phyloP scores from a whole-genome alignment of 2,113 vertebrate species.

The Syngnathus typhle region DNA sequence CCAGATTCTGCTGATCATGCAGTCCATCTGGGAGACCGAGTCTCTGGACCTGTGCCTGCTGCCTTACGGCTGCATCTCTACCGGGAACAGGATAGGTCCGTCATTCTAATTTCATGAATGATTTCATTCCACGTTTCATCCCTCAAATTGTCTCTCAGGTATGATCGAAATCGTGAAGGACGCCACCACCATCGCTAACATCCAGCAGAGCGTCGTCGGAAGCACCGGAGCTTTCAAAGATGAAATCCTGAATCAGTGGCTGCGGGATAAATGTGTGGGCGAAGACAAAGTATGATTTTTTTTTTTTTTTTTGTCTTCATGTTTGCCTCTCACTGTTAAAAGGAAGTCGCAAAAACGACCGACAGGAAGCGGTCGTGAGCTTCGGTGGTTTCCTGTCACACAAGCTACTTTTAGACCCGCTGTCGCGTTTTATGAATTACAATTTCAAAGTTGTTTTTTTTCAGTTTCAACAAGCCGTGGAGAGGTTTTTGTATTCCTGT shows the following conservation, averaged over 20 bases:
- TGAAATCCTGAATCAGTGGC: slow-evolving; percentile 94
- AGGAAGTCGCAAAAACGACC: slow-evolving; percentile 1
- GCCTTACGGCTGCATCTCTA: slow-evolving; percentile 97
- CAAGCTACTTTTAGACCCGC: not conserved
- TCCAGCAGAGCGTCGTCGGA: slow-evolving; percentile 95
- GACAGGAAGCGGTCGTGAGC: slow-evolving; percentile 6
- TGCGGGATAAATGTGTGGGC: slow-evolving; percentile 85
- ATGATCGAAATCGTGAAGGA: slow-evolving; percentile 99
- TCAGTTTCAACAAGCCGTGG: slow-evolving; percentile 91
- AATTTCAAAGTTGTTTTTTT: not conserved
- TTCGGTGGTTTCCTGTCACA: slow-evolving; percentile 1
- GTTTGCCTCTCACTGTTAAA: not conserved
- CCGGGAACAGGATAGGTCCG: slow-evolving; percentile 93
- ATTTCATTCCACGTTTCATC: not conserved
- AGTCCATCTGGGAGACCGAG: slow-evolving; percentile 96
- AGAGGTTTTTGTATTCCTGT: slow-evolving; percentile 92
- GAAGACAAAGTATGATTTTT: slow-evolving; percentile 82
- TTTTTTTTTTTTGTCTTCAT: not conserved
- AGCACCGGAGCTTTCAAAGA: slow-evolving; percentile 97
- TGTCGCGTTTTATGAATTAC: not conserved
- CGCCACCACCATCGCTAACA: slow-evolving; percentile 96
- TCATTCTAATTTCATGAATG: not conserved
- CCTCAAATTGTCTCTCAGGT: slow-evolving; percentile 61
- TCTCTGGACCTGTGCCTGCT: slow-evolving; percentile 89
- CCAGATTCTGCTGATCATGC: slow-evolving; percentile 96